phyloP scores from a whole-genome alignment of 2,888 invertebrate species.

The Chalcis sispes region DNA sequence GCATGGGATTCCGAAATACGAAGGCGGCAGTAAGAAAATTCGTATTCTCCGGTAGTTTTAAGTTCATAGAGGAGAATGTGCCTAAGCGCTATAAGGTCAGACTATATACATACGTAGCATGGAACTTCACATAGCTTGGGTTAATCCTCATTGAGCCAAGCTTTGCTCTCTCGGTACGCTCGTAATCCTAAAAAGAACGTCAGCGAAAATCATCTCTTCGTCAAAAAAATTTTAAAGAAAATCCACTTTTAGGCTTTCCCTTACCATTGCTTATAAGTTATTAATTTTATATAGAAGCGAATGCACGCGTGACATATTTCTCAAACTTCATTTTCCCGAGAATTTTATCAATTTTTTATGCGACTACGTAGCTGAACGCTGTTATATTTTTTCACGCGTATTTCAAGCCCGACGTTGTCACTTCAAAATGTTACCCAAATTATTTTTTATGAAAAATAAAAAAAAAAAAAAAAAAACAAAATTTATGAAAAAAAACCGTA shows the following conservation, averaged over 20 bases:
- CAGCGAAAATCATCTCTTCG: constrained; percentile 21
- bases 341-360: too few species aligned
- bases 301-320: too few species aligned
- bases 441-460: too few species aligned
- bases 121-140: constrained; percentile 20
- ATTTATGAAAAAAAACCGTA: too few species aligned
- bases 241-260: constrained; percentile 25
- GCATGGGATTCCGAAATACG: too few species aligned
- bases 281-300: not conserved
- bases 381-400: too few species aligned
- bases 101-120: not conserved
- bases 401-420: too few species aligned
- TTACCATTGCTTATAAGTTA: not conserved
- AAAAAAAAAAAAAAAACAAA: too few species aligned
- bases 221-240: constrained; percentile 9
- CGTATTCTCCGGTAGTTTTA: constrained; percentile 27
- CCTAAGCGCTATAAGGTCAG: constrained; percentile 47
- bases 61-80: constrained; percentile 38
- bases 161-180: constrained; percentile 41
- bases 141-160: constrained; percentile 54
- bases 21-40: constrained; percentile 12
- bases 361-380: too few species aligned
- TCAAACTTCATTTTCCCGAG: too few species aligned
- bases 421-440: too few species aligned
- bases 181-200: constrained; percentile 41